Evolutionary conservation across 2,888 invertebrate genomes (phyloP).

Genomic region (Cephus sareptanus): DNA sequence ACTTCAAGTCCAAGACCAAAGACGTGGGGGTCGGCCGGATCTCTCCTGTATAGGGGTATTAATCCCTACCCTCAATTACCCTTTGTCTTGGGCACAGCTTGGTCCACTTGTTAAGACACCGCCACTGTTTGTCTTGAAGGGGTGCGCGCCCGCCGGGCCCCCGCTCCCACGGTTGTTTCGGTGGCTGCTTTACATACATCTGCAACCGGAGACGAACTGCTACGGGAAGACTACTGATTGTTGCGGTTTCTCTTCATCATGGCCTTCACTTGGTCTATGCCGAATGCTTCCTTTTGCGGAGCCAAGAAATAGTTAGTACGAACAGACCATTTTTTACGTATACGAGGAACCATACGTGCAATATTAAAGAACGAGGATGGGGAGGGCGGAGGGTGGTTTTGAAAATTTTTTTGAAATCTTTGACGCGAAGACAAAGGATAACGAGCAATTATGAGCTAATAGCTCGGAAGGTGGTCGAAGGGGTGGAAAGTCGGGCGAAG

Average conservation of each 20-base stretch:
- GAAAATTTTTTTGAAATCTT: not conserved
- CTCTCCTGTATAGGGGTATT: conserved; percentile 65
- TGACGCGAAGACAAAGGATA: not conserved
- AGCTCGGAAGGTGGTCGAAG: not conserved
- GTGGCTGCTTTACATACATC: conserved; percentile 63
- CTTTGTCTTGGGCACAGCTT: conserved; percentile 67
- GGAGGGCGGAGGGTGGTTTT: not conserved
- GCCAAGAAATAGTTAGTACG: conserved; percentile 8
- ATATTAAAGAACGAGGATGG: not conserved
- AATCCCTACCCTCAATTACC: conserved; percentile 67
- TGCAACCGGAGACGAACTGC: conserved; percentile 65
- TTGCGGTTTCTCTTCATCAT: conserved; percentile 47
- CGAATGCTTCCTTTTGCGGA: conserved; percentile 13
- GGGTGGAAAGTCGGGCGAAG: not conserved
- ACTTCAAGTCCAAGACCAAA: conserved; percentile 45
- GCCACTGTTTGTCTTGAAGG: conserved; percentile 66
- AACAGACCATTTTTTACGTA: not conserved
- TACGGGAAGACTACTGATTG: conserved; percentile 64
- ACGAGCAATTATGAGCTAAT: not conserved
- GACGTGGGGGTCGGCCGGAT: conserved; percentile 45
- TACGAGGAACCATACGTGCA: not conserved
- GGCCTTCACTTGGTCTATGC: not conserved
- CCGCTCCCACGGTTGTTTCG: conserved; percentile 52
- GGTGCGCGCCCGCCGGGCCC: conserved; percentile 19
- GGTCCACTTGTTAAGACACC: conserved; percentile 67